Conservation (phyloP, 2,888 invertebrate species). For the Chloroclystis v-ata region DNA sequence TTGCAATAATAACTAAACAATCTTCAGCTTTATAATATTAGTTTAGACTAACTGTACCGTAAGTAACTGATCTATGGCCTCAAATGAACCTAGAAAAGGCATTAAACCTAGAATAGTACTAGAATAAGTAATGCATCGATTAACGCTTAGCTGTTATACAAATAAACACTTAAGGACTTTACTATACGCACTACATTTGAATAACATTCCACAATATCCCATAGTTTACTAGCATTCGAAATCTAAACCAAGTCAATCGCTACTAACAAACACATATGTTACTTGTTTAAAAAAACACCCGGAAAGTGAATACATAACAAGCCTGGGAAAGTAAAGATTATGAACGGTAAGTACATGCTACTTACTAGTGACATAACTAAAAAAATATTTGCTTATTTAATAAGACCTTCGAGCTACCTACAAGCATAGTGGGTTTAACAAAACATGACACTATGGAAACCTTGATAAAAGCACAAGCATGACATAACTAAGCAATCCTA, state of each 20-base stretch:
- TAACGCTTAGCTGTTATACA: too few species aligned
- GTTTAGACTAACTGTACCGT: too few species aligned
- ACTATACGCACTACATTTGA: too few species aligned
- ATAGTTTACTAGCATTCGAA: neutral
- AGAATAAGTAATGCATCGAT: too few species aligned
- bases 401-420: conserved; percentile 31
- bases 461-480: neutral
- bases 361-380: conserved; percentile 4
- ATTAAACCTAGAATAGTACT: too few species aligned
- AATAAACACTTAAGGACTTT: too few species aligned
- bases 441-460: conserved; percentile 1
- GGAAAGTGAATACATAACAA: conserved; percentile 19
- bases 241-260: neutral
- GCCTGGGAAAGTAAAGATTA: conserved; percentile 16
- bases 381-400: conserved; percentile 17
- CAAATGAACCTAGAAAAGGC: too few species aligned
- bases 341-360: neutral
- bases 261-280: neutral
- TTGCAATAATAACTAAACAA: too few species aligned
- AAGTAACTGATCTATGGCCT: too few species aligned
- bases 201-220: too few species aligned
- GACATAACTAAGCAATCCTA: too few species aligned
- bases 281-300: conserved; percentile 17
- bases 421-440: conserved; percentile 20
- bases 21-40: too few species aligned